A percentile compares a stretch with the other conserved stretches of the same genome.
Evolutionary conservation across 1,140 invertebrate species (phyloP).

Genomic region (Druon quercuslanigerum): DNA sequence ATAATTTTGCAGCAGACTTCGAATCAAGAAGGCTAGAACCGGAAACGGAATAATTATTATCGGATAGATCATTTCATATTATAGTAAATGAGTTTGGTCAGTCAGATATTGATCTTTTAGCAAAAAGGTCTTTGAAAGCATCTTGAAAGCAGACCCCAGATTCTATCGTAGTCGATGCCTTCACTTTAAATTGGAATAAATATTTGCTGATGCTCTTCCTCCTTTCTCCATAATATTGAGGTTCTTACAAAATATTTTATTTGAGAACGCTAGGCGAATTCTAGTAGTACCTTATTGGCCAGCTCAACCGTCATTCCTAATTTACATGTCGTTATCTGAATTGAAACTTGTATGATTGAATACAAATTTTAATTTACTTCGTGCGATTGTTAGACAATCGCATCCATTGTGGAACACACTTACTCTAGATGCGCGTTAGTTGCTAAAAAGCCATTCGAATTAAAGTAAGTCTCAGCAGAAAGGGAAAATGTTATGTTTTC

Average conservation of each 20-base stretch:
- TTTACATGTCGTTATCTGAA: slow-evolving; percentile 21
- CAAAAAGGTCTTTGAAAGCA: slow-evolving; percentile 41
- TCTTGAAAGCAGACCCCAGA: slow-evolving; percentile 43
- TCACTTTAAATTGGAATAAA: neutral
- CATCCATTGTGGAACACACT: no score
- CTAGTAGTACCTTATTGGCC: slow-evolving; percentile 59
- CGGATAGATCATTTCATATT: slow-evolving; percentile 32
- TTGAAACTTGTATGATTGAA: neutral
- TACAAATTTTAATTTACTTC: neutral
- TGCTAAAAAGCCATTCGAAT: no score
- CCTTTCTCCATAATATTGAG: slow-evolving; percentile 33
- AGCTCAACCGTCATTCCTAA: slow-evolving; percentile 55
- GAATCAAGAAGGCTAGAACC: slow-evolving; percentile 42
- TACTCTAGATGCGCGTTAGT: no score
- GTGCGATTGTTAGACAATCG: no score
- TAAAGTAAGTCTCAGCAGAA: no score
- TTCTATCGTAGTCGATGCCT: neutral
- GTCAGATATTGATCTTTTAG: slow-evolving; percentile 45
- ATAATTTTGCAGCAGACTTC: slow-evolving; percentile 38
- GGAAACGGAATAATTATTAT: slow-evolving; percentile 46
- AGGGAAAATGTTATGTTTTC: no score
- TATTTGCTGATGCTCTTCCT: neutral
- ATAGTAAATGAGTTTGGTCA: slow-evolving; percentile 38
- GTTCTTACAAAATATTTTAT: slow-evolving; percentile 44
- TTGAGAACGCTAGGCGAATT: slow-evolving; percentile 44